Percentiles rank a stretch among this genome's conserved stretches.
Evolutionary conservation across 2,888 invertebrate genomes (phyloP).

Genomic region (Schizaphis graminum): DNA sequence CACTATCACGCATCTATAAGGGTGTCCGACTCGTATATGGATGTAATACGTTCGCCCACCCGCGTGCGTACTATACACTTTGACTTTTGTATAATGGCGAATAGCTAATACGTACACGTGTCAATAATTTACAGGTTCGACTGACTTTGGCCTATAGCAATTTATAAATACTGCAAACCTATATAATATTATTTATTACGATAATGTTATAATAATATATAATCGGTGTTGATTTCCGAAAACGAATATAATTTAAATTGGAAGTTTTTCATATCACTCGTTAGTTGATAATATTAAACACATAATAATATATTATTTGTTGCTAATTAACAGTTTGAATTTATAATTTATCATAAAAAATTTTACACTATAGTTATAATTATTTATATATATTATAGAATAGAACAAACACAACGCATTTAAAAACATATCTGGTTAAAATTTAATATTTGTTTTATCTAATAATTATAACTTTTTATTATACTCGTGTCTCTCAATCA

Average conservation of each 20-base stretch:
- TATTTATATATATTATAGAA: not conserved
- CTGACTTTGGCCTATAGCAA: conserved; percentile 9
- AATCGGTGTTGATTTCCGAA: conserved; percentile 12
- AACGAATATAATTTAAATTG: conserved; percentile 30
- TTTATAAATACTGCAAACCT: conserved; percentile 8
- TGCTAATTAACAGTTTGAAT: conserved; percentile 45
- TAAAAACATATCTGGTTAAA: conserved; percentile 41
- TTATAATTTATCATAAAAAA: conserved; percentile 19
- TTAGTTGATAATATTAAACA: not conserved
- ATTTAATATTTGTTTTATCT: conserved; percentile 45
- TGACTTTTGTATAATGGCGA: not conserved
- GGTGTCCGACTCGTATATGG: not conserved
- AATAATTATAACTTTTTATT: conserved; percentile 36
- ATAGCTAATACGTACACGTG: not conserved
- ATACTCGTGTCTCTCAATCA: conserved; percentile 11
- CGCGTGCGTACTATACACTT: not conserved
- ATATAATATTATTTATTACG: not conserved
- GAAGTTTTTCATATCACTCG: not conserved
- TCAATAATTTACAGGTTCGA: not conserved
- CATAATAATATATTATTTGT: conserved; percentile 11
- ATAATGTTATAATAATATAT: not conserved
- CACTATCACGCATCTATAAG: not conserved
- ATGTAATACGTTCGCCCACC: not conserved
- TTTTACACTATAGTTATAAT: not conserved
- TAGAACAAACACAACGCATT: not conserved